Evolutionary conservation across 2,888 invertebrate genomes (phyloP).

Genomic region (Mongoloraphidia duomilia): DNA sequence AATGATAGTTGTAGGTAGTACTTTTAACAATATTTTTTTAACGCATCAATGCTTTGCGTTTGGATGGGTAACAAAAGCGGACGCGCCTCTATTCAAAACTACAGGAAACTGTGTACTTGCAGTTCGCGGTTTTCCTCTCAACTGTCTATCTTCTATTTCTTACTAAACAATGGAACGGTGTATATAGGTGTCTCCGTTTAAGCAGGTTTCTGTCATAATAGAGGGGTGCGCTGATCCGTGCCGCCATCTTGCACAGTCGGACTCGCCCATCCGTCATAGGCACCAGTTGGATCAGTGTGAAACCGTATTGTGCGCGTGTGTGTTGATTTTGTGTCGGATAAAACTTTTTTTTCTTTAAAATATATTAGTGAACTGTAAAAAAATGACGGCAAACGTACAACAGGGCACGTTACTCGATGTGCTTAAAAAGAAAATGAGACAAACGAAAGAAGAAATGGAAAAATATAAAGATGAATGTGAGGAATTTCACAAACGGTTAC

Average conservation of each 20-base stretch:
- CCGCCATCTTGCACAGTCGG: conserved; percentile 27
- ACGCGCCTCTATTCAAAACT: conserved; percentile 5
- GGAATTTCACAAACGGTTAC: conserved; percentile 87
- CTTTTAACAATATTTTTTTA: no score
- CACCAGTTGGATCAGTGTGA: conserved; percentile 14
- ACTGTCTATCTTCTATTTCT: no score
- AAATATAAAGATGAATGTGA: conserved; percentile 96
- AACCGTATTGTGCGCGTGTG: not conserved
- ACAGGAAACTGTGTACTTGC: conserved; percentile 2
- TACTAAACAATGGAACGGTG: no score
- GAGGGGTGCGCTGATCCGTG: conserved; percentile 24
- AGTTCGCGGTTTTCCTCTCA: not conserved
- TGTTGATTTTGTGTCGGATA: not conserved
- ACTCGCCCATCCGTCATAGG: conserved; percentile 29
- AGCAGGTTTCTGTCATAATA: conserved; percentile 19
- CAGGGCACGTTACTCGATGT: conserved; percentile 92
- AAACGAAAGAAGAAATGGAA: conserved; percentile 98
- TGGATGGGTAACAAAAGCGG: not conserved
- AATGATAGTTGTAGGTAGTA: no score
- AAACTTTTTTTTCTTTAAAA: not conserved
- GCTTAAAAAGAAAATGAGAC: conserved; percentile 98
- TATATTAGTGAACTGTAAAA: conserved; percentile 15
- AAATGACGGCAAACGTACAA: conserved; percentile 79
- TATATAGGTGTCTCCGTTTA: not conserved
- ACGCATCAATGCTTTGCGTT: no score